phyloP scores from a whole-genome alignment of 2,113 vertebrate genomes.

The Brienomyrus longianalis region DNA sequence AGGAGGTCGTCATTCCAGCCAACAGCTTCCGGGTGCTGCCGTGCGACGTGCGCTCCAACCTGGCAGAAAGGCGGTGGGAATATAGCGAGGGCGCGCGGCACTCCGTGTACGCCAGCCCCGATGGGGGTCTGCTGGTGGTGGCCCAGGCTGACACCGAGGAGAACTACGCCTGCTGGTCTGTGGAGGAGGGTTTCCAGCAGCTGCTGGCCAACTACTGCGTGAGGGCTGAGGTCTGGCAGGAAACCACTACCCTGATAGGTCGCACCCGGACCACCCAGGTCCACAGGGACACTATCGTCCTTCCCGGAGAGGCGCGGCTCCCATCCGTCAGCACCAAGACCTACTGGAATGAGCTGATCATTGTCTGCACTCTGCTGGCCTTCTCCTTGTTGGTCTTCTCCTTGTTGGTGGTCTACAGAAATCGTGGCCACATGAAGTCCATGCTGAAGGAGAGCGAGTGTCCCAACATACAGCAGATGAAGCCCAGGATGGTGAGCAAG shows the following conservation, averaged over 20 bases:
- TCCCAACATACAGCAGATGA: slow-evolving; percentile 68
- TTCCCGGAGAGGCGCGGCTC: slow-evolving; percentile 50
- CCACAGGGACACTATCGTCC: slow-evolving; percentile 50
- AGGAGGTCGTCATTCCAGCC: slow-evolving; percentile 64
- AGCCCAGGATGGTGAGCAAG: slow-evolving; percentile 56
- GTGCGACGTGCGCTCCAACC: slow-evolving; percentile 79
- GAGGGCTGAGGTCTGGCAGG: slow-evolving; percentile 42
- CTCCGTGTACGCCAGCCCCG: slow-evolving; percentile 71
- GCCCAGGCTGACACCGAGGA: slow-evolving; percentile 67
- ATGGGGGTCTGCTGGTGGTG: slow-evolving; percentile 78
- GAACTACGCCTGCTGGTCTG: slow-evolving; percentile 84
- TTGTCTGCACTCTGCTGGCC: slow-evolving; percentile 75
- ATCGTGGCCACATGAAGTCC: slow-evolving; percentile 75
- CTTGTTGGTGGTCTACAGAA: slow-evolving; percentile 74
- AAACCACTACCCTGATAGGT: slow-evolving; percentile 56
- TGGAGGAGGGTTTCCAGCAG: slow-evolving; percentile 79
- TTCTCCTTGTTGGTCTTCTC: slow-evolving; percentile 62
- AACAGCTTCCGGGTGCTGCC: slow-evolving; percentile 74
- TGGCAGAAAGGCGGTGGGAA: slow-evolving; percentile 75
- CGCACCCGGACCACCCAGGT: slow-evolving; percentile 50
- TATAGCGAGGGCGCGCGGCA: slow-evolving; percentile 57
- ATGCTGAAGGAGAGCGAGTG: slow-evolving; percentile 78
- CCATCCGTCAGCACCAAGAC: slow-evolving; percentile 67
- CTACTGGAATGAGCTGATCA: slow-evolving; percentile 89
- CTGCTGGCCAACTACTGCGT: slow-evolving; percentile 86